Conservation (phyloP, 1,140 invertebrate genomes). For the Hyposmocoma kahamanoa region DNA sequence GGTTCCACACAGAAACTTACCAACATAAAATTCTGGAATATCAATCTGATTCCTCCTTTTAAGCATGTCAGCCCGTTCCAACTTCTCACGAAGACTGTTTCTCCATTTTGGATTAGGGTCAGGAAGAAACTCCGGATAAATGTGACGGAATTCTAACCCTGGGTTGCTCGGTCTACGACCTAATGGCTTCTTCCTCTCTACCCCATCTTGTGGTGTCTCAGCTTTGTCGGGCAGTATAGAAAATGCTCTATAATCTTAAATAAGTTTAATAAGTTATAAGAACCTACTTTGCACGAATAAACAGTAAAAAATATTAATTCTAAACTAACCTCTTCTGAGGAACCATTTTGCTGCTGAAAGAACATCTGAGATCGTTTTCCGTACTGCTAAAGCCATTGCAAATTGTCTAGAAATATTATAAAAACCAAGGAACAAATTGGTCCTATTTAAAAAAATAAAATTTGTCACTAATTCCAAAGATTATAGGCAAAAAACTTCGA, state of each 20-base stretch:
- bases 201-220: slow-evolving; percentile 15
- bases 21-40: slow-evolving; percentile 98
- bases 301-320: slow-evolving; percentile 11
- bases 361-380: slow-evolving; percentile 35
- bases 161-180: slow-evolving; percentile 32
- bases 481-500: too few species aligned
- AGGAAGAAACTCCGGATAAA: slow-evolving; percentile 97
- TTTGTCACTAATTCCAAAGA: too few species aligned
- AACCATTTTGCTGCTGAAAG: slow-evolving; percentile 46
- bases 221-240: slow-evolving; percentile 45
- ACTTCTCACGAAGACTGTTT: slow-evolving; percentile 88
- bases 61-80: slow-evolving; percentile 96
- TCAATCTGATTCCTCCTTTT: slow-evolving; percentile 86
- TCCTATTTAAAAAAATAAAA: too few species aligned
- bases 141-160: slow-evolving; percentile 77
- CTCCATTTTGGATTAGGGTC: slow-evolving; percentile 85
- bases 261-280: too few species aligned
- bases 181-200: slow-evolving; percentile 14
- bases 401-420: too few species aligned
- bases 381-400: slow-evolving; percentile 41
- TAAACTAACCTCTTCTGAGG: slow-evolving; percentile 50
- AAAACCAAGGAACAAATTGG: too few species aligned
- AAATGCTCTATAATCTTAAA: slow-evolving; percentile 41
- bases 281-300: too few species aligned
- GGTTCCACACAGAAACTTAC: slow-evolving; percentile 70